Evolutionary conservation across 2,888 invertebrate species (phyloP), one percentile per base, ranked within the genome.

Genomic region (Dasypolia templi): DNA sequence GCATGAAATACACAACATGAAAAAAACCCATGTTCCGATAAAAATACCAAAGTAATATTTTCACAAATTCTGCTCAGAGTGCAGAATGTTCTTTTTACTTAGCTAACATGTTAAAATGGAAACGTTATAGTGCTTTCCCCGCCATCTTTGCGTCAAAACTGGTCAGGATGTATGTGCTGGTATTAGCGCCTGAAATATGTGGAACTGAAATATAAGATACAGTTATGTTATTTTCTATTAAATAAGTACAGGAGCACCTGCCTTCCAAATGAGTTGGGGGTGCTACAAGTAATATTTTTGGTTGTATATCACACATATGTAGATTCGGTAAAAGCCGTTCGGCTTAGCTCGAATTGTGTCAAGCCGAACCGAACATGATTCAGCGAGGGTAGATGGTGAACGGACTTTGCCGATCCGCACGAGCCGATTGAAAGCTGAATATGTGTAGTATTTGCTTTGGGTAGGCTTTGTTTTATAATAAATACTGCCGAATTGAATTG

Each of bases 121-220:
- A 69, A 26, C 9, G 7, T 26, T 58, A 39, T 39, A 81, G 75
- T 69, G 51, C 66, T 70, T 77, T 49, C 19, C 39, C 58, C 51
- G 68, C 51, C 71, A 58, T 68, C 79, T 84, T 79, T 51, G 6
- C 74, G 72, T 77, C 63, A 72, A 63, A 62, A 46, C 35, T 51
- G n/a, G 67, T 68, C 61, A 32, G 59, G 14, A 22, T 35, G 51
- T 56, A 53, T 58, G 56, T 42, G 26, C 2, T 39, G 14, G 59
- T 22, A 56, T 39, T 64, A 44, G 35, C 22, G 59, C 44, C 67
- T 72, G 49, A 53, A 58, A 63, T 26, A 53, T 63, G 5, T 63
- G 32, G 5, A 46, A 44, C 4, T 29, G 11, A 26, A 69, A 69
- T 69, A 39, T 12, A 22, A 32, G 12, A 32, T 14, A 6, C 32